These are phyloP conservation scores for Nephotettix cincticeps DNA, from an alignment of 1,140 invertebrate species.

Conservation along the genomic window DNA sequence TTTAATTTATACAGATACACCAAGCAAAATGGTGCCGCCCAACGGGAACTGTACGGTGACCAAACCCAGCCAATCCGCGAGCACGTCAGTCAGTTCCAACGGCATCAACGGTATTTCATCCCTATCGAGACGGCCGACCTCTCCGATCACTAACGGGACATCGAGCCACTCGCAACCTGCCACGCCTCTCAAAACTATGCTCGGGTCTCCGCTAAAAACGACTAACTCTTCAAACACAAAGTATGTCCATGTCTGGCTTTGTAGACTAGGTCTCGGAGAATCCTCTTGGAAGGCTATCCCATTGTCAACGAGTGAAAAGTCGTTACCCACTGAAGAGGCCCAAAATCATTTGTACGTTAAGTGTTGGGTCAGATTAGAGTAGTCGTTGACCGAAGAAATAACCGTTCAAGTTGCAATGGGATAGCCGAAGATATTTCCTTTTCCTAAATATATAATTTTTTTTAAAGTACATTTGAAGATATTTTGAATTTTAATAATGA, in stretches of 20 bases:
- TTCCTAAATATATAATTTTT: background rate
- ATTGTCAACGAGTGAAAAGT: too few relatives aligned
- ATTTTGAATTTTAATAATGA: conserved; percentile 12
- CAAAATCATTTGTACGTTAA: too few relatives aligned
- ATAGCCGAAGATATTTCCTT: conserved; percentile 8
- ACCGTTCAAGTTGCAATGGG: background rate
- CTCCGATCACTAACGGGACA: conserved; percentile 37
- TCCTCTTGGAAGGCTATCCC: too few relatives aligned
- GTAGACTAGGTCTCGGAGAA: too few relatives aligned
- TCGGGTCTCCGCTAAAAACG: background rate
- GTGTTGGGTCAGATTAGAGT: too few relatives aligned
- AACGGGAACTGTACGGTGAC: background rate
- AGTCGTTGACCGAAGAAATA: too few relatives aligned
- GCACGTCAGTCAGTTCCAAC: conserved; percentile 9
- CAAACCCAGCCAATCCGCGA: background rate
- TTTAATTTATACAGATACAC: too few relatives aligned
- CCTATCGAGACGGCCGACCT: conserved; percentile 38
- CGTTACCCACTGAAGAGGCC: too few relatives aligned
- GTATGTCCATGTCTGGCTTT: too few relatives aligned
- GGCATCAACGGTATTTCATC: too few relatives aligned
- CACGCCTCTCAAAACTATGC: background rate
- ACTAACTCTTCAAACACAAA: too few relatives aligned
- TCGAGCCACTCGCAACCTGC: background rate
- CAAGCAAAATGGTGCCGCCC: background rate
- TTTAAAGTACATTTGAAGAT: conserved; percentile 7